Evolutionary conservation across 2,888 invertebrate genomes (phyloP).

Genomic region (Ichneumon xanthorius): DNA sequence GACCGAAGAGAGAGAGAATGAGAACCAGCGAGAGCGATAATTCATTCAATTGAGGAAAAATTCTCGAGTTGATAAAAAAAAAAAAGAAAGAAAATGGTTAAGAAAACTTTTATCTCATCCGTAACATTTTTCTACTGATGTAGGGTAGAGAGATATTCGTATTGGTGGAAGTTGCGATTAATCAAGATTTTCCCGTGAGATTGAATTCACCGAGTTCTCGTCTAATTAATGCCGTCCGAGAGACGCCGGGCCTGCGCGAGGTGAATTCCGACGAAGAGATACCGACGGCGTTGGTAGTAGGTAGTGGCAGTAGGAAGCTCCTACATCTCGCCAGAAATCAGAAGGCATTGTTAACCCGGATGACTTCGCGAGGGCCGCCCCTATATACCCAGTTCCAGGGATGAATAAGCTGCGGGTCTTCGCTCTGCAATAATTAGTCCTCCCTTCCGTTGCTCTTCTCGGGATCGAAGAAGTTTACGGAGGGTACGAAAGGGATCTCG

Average conservation of each 20-base stretch:
- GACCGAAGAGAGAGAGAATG: constrained; percentile 1
- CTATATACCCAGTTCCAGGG: constrained; percentile 20
- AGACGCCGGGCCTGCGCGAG: constrained; percentile 28
- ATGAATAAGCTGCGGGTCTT: constrained; percentile 41
- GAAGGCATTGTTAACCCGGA: constrained; percentile 58
- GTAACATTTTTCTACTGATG: constrained; percentile 6
- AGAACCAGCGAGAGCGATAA: constrained; percentile 7
- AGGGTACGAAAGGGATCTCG: not conserved
- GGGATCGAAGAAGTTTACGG: constrained; percentile 14
- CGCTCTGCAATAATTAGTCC: constrained; percentile 35
- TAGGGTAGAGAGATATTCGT: not conserved
- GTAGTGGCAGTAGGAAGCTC: constrained; percentile 7
- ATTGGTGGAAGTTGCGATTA: constrained; percentile 50
- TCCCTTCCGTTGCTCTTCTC: constrained; percentile 7
- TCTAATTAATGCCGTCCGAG: constrained; percentile 68
- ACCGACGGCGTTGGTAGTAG: constrained; percentile 21
- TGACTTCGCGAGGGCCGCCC: constrained; percentile 36
- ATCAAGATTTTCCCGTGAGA: constrained; percentile 66
- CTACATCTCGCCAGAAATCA: constrained; percentile 58
- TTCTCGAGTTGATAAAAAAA: constrained; percentile 8
- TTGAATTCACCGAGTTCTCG: constrained; percentile 63
- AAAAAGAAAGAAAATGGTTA: not conserved
- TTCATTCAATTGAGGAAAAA: constrained; percentile 21
- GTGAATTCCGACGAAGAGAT: constrained; percentile 34
- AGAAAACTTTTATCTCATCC: constrained; percentile 9